These are phyloP conservation scores for Tenthredo mesomela DNA, from an alignment of 2,888 invertebrate species.

Conservation along the genomic window DNA sequence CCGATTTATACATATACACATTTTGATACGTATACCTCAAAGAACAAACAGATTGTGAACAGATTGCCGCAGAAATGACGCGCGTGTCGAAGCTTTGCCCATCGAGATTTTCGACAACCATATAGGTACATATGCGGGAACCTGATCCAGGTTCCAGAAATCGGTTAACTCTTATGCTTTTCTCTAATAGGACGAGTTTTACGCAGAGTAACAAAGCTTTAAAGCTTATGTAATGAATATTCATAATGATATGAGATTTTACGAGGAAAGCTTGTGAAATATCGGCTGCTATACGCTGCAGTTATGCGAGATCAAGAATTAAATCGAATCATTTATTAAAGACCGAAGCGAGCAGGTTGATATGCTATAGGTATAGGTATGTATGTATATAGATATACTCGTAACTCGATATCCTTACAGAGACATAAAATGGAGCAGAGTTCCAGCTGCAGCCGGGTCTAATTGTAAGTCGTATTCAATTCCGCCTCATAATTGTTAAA, in stretches of 20 bases:
- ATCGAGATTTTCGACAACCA: not conserved
- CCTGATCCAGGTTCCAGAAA: not conserved
- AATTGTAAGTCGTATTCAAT: constrained; percentile 71
- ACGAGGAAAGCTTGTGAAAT: not conserved
- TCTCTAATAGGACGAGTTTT: not conserved
- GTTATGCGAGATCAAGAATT: constrained; percentile 25
- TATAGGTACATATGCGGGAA: not conserved
- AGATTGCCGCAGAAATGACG: not conserved
- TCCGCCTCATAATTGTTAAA: constrained; percentile 74
- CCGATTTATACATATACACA: not conserved
- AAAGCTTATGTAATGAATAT: not conserved
- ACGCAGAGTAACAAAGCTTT: not conserved
- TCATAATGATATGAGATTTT: not conserved
- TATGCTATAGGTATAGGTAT: not conserved
- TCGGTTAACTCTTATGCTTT: not conserved
- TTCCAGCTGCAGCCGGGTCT: constrained; percentile 64
- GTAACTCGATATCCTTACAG: constrained; percentile 65
- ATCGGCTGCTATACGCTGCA: not conserved
- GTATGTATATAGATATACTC: not conserved
- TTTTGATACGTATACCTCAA: not conserved
- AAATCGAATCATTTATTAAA: constrained; percentile 40
- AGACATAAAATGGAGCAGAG: constrained; percentile 72
- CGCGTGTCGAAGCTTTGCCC: not conserved
- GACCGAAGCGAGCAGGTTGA: constrained; percentile 1
- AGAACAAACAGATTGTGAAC: not conserved